A percentile compares a stretch with the other conserved stretches of the same genome.
phyloP scores from a whole-genome alignment of 1,140 invertebrate species.

The Saxidomus purpurata region DNA sequence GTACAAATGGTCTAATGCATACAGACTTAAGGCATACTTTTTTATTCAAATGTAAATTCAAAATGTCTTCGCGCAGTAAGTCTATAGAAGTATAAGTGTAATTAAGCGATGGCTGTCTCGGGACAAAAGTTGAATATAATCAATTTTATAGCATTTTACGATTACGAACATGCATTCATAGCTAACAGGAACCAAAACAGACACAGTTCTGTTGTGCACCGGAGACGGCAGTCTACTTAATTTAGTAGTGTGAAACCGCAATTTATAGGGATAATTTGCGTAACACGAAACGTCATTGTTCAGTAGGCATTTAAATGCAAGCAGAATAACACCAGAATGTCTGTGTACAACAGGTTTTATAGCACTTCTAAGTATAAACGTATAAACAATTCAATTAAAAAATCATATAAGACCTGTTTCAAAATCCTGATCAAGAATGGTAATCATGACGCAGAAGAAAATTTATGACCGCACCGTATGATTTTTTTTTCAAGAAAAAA shows the following conservation, averaged over 20 bases:
- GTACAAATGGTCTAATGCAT: background rate
- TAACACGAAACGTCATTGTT: background rate
- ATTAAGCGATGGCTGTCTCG: too few relatives aligned
- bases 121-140: too few relatives aligned
- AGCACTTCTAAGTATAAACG: background rate
- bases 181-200: background rate
- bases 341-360: background rate
- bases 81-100: too few relatives aligned
- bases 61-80: background rate
- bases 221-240: background rate
- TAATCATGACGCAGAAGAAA: too few relatives aligned
- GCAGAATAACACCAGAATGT: background rate
- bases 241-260: conserved; percentile 26
- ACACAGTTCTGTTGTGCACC: background rate
- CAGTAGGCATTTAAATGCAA: background rate
- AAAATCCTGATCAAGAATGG: too few relatives aligned
- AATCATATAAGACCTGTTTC: too few relatives aligned
- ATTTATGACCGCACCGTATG: too few relatives aligned
- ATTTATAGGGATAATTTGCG: background rate
- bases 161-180: too few relatives aligned
- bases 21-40: too few relatives aligned
- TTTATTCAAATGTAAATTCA: too few relatives aligned
- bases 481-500: too few relatives aligned
- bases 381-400: background rate
- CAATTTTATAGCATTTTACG: too few relatives aligned